Conservation (phyloP, 2,797 vertebrate species). For the Valencia hispanica region DNA sequence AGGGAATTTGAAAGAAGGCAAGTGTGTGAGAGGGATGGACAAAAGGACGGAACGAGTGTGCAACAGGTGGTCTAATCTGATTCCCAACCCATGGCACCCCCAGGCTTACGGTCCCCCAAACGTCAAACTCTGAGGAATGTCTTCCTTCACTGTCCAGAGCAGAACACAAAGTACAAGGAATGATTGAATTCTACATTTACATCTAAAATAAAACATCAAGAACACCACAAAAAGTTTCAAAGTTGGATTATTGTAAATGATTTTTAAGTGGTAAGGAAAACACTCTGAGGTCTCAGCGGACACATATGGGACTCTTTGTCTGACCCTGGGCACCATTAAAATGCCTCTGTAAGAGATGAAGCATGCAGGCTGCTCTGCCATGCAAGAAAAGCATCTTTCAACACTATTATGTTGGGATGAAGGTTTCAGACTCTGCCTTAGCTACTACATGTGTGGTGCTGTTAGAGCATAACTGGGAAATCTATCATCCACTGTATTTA, state of each 20-base stretch:
- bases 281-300: slow-evolving; percentile 19
- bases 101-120: slow-evolving; percentile 41
- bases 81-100: slow-evolving; percentile 50
- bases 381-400: slow-evolving; percentile 7
- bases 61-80: slow-evolving; percentile 81
- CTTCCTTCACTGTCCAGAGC: slow-evolving; percentile 50
- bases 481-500: not conserved
- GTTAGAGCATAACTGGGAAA: not conserved
- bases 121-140: slow-evolving; percentile 64
- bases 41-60: slow-evolving; percentile 47
- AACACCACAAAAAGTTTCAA: slow-evolving; percentile 14
- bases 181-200: slow-evolving; percentile 8
- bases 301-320: slow-evolving; percentile 14
- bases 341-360: slow-evolving; percentile 13
- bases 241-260: slow-evolving; percentile 10
- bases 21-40: slow-evolving; percentile 55
- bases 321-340: slow-evolving; percentile 17
- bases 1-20: slow-evolving; percentile 56
- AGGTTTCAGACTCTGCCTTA: not conserved
- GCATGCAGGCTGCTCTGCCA: slow-evolving; percentile 8
- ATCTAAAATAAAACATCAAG: slow-evolving; percentile 51
- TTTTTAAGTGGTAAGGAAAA: slow-evolving; percentile 11
- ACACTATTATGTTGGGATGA: not conserved
- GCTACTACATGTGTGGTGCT: not conserved
- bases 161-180: not conserved